Conservation (phyloP, 1,140 invertebrate species). For the Leucophenga varia region DNA sequence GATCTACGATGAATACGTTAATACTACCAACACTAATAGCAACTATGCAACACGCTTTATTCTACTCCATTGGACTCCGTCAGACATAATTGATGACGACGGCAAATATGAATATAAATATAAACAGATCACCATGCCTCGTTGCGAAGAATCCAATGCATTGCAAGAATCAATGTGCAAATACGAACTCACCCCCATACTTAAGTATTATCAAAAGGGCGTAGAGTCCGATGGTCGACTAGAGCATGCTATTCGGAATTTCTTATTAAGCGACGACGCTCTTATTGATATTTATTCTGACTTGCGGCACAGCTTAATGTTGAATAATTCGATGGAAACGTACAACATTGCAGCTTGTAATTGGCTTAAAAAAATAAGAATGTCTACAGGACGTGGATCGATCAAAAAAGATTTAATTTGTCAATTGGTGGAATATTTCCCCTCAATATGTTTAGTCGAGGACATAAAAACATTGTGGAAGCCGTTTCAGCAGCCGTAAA, state of each 20-base stretch:
- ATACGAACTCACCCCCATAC: slow-evolving; percentile 67
- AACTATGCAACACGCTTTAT: slow-evolving; percentile 58
- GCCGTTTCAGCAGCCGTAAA: slow-evolving; percentile 68
- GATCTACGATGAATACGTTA: slow-evolving; percentile 17
- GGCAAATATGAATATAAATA: slow-evolving; percentile 59
- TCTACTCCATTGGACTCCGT: slow-evolving; percentile 70
- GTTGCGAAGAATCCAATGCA: slow-evolving; percentile 57
- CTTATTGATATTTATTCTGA: slow-evolving; percentile 14
- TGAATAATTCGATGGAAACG: not conserved
- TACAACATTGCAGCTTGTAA: slow-evolving; percentile 66
- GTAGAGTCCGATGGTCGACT: slow-evolving; percentile 59
- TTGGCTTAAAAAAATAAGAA: slow-evolving; percentile 66
- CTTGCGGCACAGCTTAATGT: no score
- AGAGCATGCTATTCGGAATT: slow-evolving; percentile 53
- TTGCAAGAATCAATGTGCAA: slow-evolving; percentile 57
- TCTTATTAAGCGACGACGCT: slow-evolving; percentile 13
- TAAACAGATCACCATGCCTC: slow-evolving; percentile 59
- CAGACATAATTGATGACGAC: slow-evolving; percentile 62
- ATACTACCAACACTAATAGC: not conserved
- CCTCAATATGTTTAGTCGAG: slow-evolving; percentile 60
- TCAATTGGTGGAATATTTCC: slow-evolving; percentile 81
- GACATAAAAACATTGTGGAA: slow-evolving; percentile 64
- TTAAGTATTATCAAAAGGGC: slow-evolving; percentile 67
- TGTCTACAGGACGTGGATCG: slow-evolving; percentile 62
- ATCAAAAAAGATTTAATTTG: slow-evolving; percentile 59